Evolutionary conservation across 2,113 vertebrate species (phyloP), one percentile per base, ranked within the genome.

Genomic region (Mustelus asterias): DNA sequence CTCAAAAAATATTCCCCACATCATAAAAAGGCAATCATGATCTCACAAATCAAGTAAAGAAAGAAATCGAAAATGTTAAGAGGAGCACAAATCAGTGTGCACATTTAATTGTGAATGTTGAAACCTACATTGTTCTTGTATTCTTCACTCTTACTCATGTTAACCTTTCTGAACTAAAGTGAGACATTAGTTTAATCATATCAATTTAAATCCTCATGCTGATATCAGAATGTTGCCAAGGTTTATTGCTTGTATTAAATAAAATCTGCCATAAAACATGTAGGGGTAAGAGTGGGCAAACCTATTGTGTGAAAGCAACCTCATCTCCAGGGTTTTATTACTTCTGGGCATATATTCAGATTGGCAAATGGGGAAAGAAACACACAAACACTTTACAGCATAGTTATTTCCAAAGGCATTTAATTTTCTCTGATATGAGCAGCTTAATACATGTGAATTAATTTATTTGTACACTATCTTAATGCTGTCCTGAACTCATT

Each of bases 141-240:
- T 70, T 72, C 41, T 95, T 95, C 67, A 70, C 26, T 33, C 10
- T 72, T 95, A 37, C 29, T 95, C 29, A 69, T 24, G 37, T 70
- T 94, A 94, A 94, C 65, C 24, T 94, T 94, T 44, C 93, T 70
- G 20, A 94, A 69, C 65, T 48, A 41, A 33, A 63, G 16, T 94
- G 18, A 94, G 60, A 94, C 65, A 69, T 48, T 48, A 69, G 44
- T 72, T 95, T 44, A 72, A 48, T 95, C 41, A 67, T 44, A 69
- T 18, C 37, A 44, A 41, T 94, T 69, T 94, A 67, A 67, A 67
- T 69, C 93, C 20, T 70, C 26, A 63, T 92, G 65, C 93, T 94
- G 93, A 70, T 93, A 94, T 67, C 58, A 65, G 58, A 93, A 94
- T 94, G 65, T 70, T 94, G 65, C 16, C 41, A 70, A 29, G 37